Conservation (phyloP, 2,888 invertebrate species). For the Anaspis maculata region DNA sequence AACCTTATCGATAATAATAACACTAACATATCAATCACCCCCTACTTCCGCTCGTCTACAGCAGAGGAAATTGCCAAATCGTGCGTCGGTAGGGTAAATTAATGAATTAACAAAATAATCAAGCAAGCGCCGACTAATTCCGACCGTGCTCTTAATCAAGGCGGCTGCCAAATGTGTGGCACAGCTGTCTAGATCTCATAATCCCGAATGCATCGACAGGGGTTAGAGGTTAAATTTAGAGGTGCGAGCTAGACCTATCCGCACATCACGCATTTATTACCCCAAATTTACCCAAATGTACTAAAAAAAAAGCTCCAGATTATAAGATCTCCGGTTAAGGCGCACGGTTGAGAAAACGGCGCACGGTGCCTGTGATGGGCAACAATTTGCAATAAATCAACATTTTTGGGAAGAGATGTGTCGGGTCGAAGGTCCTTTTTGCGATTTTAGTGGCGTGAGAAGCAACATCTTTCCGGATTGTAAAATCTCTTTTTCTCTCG, state of each 20-base stretch:
- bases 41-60: no score
- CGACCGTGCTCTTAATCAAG: constrained; percentile 30
- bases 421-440: constrained; percentile 24
- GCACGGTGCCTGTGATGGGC: constrained; percentile 5
- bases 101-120: constrained; percentile 37
- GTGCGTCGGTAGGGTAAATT: constrained; percentile 32
- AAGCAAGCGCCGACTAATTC: constrained; percentile 27
- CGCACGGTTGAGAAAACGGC: not conserved
- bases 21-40: no score
- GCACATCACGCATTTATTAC: no score
- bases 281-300: no score
- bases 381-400: constrained; percentile 33
- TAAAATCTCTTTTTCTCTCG: constrained; percentile 31
- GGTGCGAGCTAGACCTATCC: no score
- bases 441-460: constrained; percentile 30
- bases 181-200: constrained; percentile 41
- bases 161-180: constrained; percentile 36
- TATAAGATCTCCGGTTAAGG: not conserved
- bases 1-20: no score
- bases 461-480: constrained; percentile 29
- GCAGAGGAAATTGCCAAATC: constrained; percentile 32
- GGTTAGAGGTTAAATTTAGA: constrained; percentile 41
- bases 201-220: constrained; percentile 36
- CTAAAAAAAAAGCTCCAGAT: not conserved
- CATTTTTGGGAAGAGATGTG: constrained; percentile 21